A percentile compares a stretch with the other conserved stretches of the same genome.
phyloP scores from a whole-genome alignment of 2,888 invertebrate species.

The Ashinkailepas kermadecensis region DNA sequence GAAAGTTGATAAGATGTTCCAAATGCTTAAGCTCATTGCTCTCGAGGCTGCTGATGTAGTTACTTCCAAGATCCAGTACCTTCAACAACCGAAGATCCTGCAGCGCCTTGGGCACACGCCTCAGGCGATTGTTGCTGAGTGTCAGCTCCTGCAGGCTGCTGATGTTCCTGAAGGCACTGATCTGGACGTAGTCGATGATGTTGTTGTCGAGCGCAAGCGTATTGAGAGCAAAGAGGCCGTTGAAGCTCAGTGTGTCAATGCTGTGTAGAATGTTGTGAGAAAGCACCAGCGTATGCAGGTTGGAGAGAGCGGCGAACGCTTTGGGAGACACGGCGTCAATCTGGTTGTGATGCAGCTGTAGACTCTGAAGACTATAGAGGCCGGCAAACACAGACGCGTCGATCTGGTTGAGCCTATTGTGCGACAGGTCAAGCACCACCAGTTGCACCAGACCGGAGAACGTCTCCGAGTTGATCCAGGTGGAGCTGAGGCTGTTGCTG shows the following conservation, averaged over 20 bases:
- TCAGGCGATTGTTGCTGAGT: slow-evolving; percentile 51
- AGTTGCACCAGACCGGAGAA: slow-evolving; percentile 65
- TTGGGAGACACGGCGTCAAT: slow-evolving; percentile 65
- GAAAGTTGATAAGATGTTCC: slow-evolving; percentile 62
- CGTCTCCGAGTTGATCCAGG: slow-evolving; percentile 67
- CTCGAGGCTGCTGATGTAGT: neutral
- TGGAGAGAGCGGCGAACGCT: slow-evolving; percentile 62
- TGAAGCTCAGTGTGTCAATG: slow-evolving; percentile 45
- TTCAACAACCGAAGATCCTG: neutral
- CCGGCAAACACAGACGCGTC: slow-evolving; percentile 78
- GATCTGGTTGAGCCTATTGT: slow-evolving; percentile 71
- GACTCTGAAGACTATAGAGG: slow-evolving; percentile 65
- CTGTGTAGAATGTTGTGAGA: slow-evolving; percentile 69
- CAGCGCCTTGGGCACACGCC: neutral
- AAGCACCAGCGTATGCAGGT: slow-evolving; percentile 70
- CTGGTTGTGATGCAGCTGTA: slow-evolving; percentile 61
- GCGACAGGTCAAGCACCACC: slow-evolving; percentile 63
- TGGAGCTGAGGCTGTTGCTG: slow-evolving; percentile 64
- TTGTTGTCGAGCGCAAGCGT: slow-evolving; percentile 69
- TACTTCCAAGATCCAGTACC: neutral
- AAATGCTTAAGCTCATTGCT: slow-evolving; percentile 48
- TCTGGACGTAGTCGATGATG: slow-evolving; percentile 63
- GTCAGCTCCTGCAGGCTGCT: slow-evolving; percentile 72
- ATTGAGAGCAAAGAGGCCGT: slow-evolving; percentile 61
- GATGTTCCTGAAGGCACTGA: slow-evolving; percentile 67